These are phyloP conservation scores for Octonoba sinensis DNA, from an alignment of 2,888 invertebrate species.

Conservation along the genomic window DNA sequence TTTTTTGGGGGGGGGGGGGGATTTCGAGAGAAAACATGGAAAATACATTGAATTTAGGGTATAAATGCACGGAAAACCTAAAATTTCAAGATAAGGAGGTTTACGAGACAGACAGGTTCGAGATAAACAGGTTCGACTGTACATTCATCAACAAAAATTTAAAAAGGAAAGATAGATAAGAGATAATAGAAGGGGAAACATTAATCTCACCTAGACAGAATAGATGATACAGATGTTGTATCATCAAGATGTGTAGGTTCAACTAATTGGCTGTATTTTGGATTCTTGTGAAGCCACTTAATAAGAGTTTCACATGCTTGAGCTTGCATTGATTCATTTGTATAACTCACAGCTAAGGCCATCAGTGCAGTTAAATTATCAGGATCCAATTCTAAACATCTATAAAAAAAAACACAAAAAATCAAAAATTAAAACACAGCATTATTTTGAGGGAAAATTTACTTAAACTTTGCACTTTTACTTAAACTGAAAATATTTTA, in stretches of 20 bases:
- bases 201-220: slow-evolving; percentile 69
- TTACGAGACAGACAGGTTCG: too few relatives aligned
- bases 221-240: slow-evolving; percentile 68
- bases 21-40: too few relatives aligned
- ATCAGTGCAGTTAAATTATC: slow-evolving; percentile 86
- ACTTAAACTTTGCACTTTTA: neutral
- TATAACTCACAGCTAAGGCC: slow-evolving; percentile 92
- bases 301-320: slow-evolving; percentile 86
- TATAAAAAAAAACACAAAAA: slow-evolving; percentile 66
- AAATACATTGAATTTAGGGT: too few relatives aligned
- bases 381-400: slow-evolving; percentile 83
- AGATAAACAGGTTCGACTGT: too few relatives aligned
- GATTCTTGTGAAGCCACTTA: slow-evolving; percentile 79
- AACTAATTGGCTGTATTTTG: slow-evolving; percentile 83
- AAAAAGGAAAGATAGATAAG: too few relatives aligned
- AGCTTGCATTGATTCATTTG: slow-evolving; percentile 94
- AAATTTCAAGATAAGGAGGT: too few relatives aligned
- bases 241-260: slow-evolving; percentile 67
- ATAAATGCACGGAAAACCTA: too few relatives aligned
- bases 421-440: neutral
- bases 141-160: too few relatives aligned
- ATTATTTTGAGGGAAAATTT: neutral
- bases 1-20: too few relatives aligned
- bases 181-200: too few relatives aligned
- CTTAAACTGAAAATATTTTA: neutral